phyloP scores from a whole-genome alignment of 2,888 invertebrate species.

The Reticulitermes lucifugus region DNA sequence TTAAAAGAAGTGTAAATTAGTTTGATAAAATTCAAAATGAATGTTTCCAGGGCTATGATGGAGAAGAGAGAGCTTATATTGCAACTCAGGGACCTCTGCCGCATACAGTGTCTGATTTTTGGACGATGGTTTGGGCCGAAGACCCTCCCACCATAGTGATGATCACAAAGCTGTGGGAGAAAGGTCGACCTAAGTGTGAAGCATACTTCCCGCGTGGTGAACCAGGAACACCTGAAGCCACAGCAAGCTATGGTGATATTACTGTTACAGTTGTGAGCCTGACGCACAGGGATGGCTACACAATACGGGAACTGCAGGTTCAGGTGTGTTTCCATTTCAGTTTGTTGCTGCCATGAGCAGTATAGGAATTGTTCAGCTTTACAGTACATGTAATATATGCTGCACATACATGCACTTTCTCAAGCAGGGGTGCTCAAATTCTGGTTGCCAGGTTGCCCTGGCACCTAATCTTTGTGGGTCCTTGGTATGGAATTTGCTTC shows the following conservation, averaged over 20 bases:
- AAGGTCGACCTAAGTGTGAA: constrained; percentile 87
- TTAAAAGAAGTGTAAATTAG: not conserved
- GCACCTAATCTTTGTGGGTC: no score
- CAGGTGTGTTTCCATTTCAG: constrained; percentile 62
- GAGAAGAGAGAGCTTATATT: constrained; percentile 86
- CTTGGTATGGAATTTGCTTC: no score
- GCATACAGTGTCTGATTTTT: constrained; percentile 91
- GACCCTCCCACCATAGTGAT: constrained; percentile 78
- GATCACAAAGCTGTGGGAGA: constrained; percentile 91
- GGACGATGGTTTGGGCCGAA: constrained; percentile 84
- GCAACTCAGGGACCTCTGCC: constrained; percentile 94
- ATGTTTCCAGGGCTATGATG: constrained; percentile 83
- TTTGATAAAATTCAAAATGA: not conserved
- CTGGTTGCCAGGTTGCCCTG: no score
- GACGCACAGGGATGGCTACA: constrained; percentile 67
- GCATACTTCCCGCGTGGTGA: constrained; percentile 78
- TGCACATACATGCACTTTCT: no score
- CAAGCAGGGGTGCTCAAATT: no score
- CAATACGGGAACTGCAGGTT: constrained; percentile 67
- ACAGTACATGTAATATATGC: no score
- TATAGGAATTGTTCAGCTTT: no score
- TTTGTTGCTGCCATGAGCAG: not conserved
- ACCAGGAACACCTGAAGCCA: constrained; percentile 40
- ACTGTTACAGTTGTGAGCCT: constrained; percentile 66
- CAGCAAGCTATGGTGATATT: constrained; percentile 65